A percentile compares a stretch with the other conserved stretches of the same genome.
Evolutionary conservation across 2,888 invertebrate species (phyloP).

Genomic region (Phorcus lineatus): DNA sequence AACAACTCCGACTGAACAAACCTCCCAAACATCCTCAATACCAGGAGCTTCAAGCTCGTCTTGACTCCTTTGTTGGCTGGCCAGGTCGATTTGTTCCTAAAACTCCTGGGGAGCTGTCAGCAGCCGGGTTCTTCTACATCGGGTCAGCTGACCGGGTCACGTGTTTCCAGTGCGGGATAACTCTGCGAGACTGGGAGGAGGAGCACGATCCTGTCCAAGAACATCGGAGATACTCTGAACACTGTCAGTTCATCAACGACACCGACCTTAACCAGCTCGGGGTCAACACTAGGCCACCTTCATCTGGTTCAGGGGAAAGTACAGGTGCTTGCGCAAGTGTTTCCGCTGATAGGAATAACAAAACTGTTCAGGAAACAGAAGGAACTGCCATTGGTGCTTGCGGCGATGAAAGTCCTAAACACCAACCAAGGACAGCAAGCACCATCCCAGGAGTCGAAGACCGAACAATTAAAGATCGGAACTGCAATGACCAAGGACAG

Average conservation of each 20-base stretch:
- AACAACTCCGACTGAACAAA: background rate
- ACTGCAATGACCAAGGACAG: too few species aligned
- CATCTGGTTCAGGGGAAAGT: too few species aligned
- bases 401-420: background rate
- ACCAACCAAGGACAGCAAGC: too few species aligned
- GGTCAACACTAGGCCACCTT: too few species aligned
- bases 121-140: conserved; percentile 24
- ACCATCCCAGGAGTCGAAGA: background rate
- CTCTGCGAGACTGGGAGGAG: conserved; percentile 23
- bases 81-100: background rate
- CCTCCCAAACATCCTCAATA: background rate
- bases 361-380: too few species aligned
- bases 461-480: too few species aligned
- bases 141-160: conserved; percentile 22
- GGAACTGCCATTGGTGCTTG: background rate
- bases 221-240: conserved; percentile 1
- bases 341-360: too few species aligned
- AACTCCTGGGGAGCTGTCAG: background rate
- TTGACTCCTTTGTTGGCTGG: conserved; percentile 13
- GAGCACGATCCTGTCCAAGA: background rate
- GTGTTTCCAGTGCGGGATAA: conserved; percentile 25
- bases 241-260: background rate
- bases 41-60: background rate
- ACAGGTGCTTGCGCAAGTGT: too few species aligned
- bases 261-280: background rate